These are phyloP conservation scores for Bagarius yarrelli DNA, from an alignment of 2,113 vertebrate genomes.

Conservation along the genomic window DNA sequence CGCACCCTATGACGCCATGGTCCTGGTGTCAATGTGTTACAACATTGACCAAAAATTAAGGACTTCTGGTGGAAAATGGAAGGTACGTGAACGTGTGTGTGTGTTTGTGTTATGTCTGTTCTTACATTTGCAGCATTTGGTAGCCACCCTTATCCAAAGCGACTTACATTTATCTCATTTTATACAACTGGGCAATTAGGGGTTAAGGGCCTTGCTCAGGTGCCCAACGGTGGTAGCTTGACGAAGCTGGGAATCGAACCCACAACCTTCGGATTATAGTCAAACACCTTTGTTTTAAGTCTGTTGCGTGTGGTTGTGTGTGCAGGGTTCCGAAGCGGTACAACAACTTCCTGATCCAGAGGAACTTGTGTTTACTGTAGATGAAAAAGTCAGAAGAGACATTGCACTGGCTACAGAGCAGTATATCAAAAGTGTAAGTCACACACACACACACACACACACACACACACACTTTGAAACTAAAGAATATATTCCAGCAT, in stretches of 20 bases:
- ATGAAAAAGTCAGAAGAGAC: slow-evolving; percentile 72
- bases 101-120: background rate
- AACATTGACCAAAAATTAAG: slow-evolving; percentile 78
- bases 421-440: slow-evolving; percentile 77
- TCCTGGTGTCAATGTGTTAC: slow-evolving; percentile 75
- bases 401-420: slow-evolving; percentile 77
- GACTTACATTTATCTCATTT: too few relatives aligned
- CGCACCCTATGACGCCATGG: slow-evolving; percentile 89
- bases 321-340: slow-evolving; percentile 79
- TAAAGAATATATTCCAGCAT: background rate
- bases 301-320: background rate
- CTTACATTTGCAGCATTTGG: too few relatives aligned
- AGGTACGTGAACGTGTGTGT: slow-evolving; percentile 70
- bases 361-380: slow-evolving; percentile 87
- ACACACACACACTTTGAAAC: background rate
- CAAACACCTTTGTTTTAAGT: background rate
- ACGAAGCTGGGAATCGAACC: too few relatives aligned
- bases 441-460: background rate
- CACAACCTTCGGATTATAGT: too few relatives aligned
- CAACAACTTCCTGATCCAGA: slow-evolving; percentile 77
- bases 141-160: too few relatives aligned
- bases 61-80: slow-evolving; percentile 84
- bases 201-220: too few relatives aligned
- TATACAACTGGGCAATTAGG: too few relatives aligned
- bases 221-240: too few relatives aligned